Conservation (phyloP, 2,888 invertebrate genomes). For the Dryobotodes eremita region DNA sequence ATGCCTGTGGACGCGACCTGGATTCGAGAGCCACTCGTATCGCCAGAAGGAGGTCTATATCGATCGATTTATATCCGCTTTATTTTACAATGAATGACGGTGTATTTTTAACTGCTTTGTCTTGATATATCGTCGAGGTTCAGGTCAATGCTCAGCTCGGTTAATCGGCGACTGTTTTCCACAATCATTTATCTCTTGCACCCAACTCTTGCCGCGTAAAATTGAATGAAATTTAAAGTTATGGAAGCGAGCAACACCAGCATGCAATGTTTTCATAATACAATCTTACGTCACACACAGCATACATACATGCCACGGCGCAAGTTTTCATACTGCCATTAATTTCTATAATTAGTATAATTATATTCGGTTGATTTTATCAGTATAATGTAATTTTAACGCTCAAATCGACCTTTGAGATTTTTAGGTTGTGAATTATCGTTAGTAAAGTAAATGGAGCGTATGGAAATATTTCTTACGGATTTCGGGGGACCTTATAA, state of each 20-base stretch:
- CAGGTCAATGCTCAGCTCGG: slow-evolving; percentile 38
- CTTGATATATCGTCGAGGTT: slow-evolving; percentile 17
- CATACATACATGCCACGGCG: slow-evolving; percentile 21
- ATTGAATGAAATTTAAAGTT: slow-evolving; percentile 67
- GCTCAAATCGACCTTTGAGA: slow-evolving; percentile 23
- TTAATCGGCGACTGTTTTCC: slow-evolving; percentile 36
- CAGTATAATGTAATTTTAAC: slow-evolving; percentile 27
- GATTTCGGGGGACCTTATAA: slow-evolving; percentile 71
- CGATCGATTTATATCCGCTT: slow-evolving; percentile 59
- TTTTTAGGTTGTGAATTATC: slow-evolving; percentile 46
- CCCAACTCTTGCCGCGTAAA: slow-evolving; percentile 29
- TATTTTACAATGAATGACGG: slow-evolving; percentile 42
- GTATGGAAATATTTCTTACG: slow-evolving; percentile 67
- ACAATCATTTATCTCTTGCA: slow-evolving; percentile 48
- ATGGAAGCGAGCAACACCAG: slow-evolving; percentile 60
- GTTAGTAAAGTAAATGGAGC: slow-evolving; percentile 61
- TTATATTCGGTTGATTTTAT: slow-evolving; percentile 48
- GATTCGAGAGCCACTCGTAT: slow-evolving; percentile 68
- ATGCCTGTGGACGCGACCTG: slow-evolving; percentile 66
- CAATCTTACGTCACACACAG: slow-evolving; percentile 59
- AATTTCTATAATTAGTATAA: slow-evolving; percentile 43
- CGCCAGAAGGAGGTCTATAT: slow-evolving; percentile 62
- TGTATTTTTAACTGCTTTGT: slow-evolving; percentile 24
- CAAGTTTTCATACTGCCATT: slow-evolving; percentile 27
- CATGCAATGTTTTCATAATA: slow-evolving; percentile 71